Evolutionary conservation across 2,888 invertebrate species (phyloP), one percentile per base, ranked within the genome.

Genomic region (Dilophus febrilis): DNA sequence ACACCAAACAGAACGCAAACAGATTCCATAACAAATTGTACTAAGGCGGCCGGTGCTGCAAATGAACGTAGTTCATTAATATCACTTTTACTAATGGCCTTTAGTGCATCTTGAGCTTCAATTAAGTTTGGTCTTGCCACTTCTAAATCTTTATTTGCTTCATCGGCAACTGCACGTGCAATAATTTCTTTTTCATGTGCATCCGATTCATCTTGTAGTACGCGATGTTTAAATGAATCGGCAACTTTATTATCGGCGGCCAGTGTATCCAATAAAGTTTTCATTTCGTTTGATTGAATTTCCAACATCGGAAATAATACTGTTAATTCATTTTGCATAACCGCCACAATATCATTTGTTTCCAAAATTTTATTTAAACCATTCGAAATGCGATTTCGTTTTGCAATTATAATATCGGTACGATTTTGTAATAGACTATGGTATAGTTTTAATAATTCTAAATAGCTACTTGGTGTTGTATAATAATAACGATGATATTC

Each of bases 1-100:
- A 74, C 70, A 3, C 78, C 79, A 8, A 91, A 60, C 0, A 92
- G 66, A 44, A 90, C 72, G 59, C 87, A 87, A 10, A 92, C 82
- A 8, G 90, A 80, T 59, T 92, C 91, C 87, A 92, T 86, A 3
- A 90, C 90, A 49, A 84, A 85, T 45, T 77, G 74, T 6, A 92
- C 90, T 8, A 91, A 64, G 14, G 74, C 71, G 0, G 92, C 91
- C 0, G 91, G 91, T 51, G 87, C 86, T 48, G 79, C 78, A 55
- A 90, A 90, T 1, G 85, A 87, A 53, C 83, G 77, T 38, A 92
- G 64, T 59, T 92, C 91, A 56, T 86, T 83, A 40, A 92, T 87
- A 53, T 92, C 91, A 29, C 76, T 81, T 57, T 91, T 91, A 54
- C 87, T 90, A 13, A 92, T 65, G 1, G 83, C 70, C 53, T 86